Conservation (phyloP, 2,888 invertebrate genomes). For the Leptothorax acervorum region DNA sequence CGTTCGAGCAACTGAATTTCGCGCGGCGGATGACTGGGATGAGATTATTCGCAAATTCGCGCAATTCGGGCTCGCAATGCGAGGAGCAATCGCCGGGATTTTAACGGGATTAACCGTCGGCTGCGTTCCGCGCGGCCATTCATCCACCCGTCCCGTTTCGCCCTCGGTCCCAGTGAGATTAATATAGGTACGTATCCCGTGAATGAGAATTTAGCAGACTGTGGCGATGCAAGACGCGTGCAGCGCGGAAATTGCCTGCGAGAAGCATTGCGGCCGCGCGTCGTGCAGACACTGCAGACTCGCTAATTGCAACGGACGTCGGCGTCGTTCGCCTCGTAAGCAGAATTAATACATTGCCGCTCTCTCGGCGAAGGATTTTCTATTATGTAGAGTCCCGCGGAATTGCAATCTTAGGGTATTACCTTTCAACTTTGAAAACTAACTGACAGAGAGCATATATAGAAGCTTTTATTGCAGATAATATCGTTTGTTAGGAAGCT, state of each 20-base stretch:
- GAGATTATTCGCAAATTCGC: conserved; percentile 17
- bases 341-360: conserved; percentile 13
- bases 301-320: not conserved
- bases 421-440: not conserved
- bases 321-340: not conserved
- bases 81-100: not conserved
- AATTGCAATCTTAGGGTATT: not conserved
- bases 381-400: not conserved
- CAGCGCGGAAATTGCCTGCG: conserved; percentile 8
- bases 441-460: not conserved
- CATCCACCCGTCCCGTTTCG: not conserved
- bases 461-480: not conserved
- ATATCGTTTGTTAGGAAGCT: not conserved
- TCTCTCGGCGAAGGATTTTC: not conserved
- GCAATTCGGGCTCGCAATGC: not conserved
- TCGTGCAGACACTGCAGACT: not conserved
- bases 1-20: conserved; percentile 18
- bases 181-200: not conserved
- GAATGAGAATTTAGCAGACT: not conserved
- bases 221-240: not conserved
- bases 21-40: not conserved
- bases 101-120: conserved; percentile 13
- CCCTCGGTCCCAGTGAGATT: not conserved
- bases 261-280: not conserved
- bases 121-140: not conserved